A percentile compares a stretch with the other conserved stretches of the same genome.
Conservation (phyloP, 2,797 vertebrate genomes). For the Uromys caudimaculatus region DNA sequence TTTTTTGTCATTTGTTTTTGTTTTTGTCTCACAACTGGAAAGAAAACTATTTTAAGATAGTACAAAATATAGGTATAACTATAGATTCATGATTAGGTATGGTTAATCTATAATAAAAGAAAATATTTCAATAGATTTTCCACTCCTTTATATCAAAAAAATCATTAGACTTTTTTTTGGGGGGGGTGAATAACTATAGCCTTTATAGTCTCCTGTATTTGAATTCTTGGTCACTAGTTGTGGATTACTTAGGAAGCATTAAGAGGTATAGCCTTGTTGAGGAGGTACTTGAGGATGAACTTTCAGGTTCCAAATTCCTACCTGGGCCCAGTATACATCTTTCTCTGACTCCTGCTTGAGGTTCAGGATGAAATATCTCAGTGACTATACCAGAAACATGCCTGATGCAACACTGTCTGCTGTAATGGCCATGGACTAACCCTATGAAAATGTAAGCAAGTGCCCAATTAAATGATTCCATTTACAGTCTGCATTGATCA, state of each 20-base stretch:
- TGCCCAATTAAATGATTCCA: too few species aligned
- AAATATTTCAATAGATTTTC: not conserved
- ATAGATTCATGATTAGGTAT: not conserved
- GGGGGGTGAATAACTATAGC: not conserved
- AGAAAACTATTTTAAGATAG: not conserved
- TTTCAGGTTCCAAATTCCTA: not conserved
- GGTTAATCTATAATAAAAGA: not conserved
- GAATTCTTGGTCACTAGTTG: not conserved
- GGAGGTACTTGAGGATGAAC: too few species aligned
- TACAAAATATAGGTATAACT: not conserved
- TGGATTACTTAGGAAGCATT: not conserved
- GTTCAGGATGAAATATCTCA: not conserved
- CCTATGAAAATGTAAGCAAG: too few species aligned
- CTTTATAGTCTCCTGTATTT: not conserved
- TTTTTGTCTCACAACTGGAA: not conserved
- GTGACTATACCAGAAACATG: not conserved
- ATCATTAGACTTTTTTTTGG: not conserved
- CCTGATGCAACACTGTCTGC: not conserved
- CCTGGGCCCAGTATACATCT: not conserved
- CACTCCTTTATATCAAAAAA: not conserved
- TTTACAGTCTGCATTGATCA: not conserved
- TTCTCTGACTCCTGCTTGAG: not conserved
- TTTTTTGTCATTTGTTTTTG: not conserved
- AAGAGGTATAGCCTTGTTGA: not conserved
- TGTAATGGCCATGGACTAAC: not conserved